Conservation (phyloP, 2,888 invertebrate species). For the Trichogramma evanescens region DNA sequence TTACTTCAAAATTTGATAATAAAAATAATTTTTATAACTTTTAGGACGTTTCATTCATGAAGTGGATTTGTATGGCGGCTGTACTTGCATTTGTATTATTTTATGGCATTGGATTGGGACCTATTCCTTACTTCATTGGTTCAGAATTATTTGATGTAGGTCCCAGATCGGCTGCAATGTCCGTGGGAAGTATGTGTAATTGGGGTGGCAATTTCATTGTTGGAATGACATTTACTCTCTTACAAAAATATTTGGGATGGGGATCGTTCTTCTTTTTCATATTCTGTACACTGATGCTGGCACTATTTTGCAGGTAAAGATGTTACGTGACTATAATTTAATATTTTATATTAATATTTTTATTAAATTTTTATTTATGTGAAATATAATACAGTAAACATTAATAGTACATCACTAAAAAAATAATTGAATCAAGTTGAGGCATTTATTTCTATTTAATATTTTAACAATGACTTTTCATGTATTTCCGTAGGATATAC, state of each 20-base stretch:
- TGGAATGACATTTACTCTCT: constrained; percentile 67
- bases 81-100: constrained; percentile 70
- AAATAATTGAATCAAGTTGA: constrained; percentile 1
- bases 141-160: constrained; percentile 80
- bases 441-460: constrained; percentile 1
- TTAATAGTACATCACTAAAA: not conserved
- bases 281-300: constrained; percentile 51
- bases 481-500: constrained; percentile 53
- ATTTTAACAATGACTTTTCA: constrained; percentile 29
- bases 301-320: constrained; percentile 55
- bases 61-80: constrained; percentile 63
- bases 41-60: constrained; percentile 62
- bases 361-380: constrained; percentile 1
- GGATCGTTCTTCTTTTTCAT: constrained; percentile 74
- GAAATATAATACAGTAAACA: not conserved
- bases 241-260: constrained; percentile 60
- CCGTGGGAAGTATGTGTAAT: constrained; percentile 77
- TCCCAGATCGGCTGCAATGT: constrained; percentile 79
- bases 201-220: constrained; percentile 86
- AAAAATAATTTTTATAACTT: constrained; percentile 29
- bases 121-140: constrained; percentile 80
- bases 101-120: constrained; percentile 78
- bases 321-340: not conserved
- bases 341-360: not conserved
- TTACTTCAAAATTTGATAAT: not conserved